Conservation (phyloP, 2,797 vertebrate species). For the Fundulus diaphanus region DNA sequence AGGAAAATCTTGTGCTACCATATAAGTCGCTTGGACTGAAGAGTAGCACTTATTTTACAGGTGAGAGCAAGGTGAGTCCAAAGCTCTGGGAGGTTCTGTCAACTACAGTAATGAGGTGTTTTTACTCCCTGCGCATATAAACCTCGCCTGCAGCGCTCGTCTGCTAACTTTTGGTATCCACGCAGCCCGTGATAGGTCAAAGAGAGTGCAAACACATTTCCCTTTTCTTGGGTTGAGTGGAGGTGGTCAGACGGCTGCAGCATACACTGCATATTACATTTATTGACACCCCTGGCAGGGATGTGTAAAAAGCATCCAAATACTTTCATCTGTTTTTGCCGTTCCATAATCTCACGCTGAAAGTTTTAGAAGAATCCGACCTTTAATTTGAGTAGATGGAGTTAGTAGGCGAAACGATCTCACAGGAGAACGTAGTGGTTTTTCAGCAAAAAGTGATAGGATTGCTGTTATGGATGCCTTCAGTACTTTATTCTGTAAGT, state of each 20-base stretch:
- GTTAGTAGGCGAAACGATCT: background rate
- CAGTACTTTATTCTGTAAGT: background rate
- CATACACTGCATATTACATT: background rate
- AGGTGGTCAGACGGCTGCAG: background rate
- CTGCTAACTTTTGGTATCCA: conserved; percentile 17
- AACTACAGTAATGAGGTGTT: conserved; percentile 51
- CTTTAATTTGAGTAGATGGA: background rate
- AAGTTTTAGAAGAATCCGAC: background rate
- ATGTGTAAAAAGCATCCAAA: background rate
- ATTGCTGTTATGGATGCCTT: background rate
- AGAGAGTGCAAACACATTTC: conserved; percentile 8
- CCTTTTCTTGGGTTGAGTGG: background rate
- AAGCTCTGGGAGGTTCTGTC: conserved; percentile 50
- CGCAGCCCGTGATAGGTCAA: background rate
- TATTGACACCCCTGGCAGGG: background rate
- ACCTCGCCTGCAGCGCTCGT: conserved; percentile 31
- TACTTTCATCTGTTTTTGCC: background rate
- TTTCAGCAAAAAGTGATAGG: background rate
- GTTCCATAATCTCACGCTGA: background rate
- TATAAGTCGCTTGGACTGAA: conserved; percentile 7
- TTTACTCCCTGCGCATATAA: conserved; percentile 45
- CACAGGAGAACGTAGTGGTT: background rate
- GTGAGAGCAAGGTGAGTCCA: background rate
- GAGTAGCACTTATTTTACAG: conserved; percentile 14
- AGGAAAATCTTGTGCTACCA: background rate